Conservation (phyloP, 1,140 invertebrate species). For the Andrena cerasifolii region DNA sequence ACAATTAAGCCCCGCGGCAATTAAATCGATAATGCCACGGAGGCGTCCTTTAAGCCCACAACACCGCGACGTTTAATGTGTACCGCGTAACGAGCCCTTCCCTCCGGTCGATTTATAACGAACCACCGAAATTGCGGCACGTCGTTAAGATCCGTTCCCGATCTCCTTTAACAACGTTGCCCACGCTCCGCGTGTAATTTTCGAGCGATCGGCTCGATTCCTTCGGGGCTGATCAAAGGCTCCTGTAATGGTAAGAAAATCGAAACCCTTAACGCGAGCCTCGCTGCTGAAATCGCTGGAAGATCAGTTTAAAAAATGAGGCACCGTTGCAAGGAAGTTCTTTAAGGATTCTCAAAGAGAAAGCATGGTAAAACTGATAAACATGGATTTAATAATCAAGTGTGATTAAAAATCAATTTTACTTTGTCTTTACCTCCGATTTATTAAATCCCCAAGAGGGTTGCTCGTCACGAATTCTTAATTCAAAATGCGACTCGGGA, state of each 20-base stretch:
- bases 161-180: conserved; percentile 45
- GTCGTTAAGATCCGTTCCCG: conserved; percentile 28
- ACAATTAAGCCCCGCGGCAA: conserved; percentile 73
- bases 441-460: no score
- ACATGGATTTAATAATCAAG: no score
- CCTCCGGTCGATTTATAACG: conserved; percentile 2
- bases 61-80: conserved; percentile 33
- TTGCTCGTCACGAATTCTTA: no score
- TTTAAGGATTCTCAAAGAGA: no score
- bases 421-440: no score
- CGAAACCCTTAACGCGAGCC: not conserved
- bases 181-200: conserved; percentile 22
- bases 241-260: not conserved
- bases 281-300: not conserved
- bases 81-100: conserved; percentile 41
- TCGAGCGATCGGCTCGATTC: conserved; percentile 6
- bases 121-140: conserved; percentile 41
- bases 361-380: no score
- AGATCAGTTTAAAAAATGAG: no score
- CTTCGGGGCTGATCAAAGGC: not conserved
- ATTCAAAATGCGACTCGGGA: no score
- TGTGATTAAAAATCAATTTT: no score
- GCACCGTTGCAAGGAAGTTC: no score
- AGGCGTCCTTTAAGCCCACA: conserved; percentile 44
- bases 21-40: conserved; percentile 74